Conservation (phyloP, 64 coral and sea anemone genomes). For the Cladopsammia gracilis region DNA sequence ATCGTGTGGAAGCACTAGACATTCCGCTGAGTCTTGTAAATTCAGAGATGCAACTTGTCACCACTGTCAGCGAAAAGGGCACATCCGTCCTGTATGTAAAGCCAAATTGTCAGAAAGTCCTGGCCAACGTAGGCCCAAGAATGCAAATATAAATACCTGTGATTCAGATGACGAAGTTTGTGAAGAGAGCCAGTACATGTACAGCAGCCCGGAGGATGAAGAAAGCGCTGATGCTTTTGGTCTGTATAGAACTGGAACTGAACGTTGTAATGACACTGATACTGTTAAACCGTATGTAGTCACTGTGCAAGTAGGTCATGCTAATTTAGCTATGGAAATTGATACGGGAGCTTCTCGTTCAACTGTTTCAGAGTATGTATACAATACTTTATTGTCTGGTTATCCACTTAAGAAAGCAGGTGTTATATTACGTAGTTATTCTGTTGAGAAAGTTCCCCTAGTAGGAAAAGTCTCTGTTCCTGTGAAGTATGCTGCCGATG, state of each 20-base stretch:
- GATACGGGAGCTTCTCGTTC: slow-evolving; percentile 49
- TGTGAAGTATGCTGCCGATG: neutral
- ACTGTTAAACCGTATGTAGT: slow-evolving; percentile 32
- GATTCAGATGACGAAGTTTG: neutral
- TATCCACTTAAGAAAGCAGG: slow-evolving; percentile 13
- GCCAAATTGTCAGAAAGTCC: slow-evolving; percentile 21
- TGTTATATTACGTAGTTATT: slow-evolving; percentile 44
- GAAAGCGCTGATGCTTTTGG: neutral
- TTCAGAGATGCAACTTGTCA: slow-evolving; percentile 43
- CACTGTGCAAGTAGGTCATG: neutral
- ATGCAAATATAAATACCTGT: neutral
- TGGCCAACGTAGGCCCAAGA: neutral
- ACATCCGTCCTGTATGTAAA: slow-evolving; percentile 19
- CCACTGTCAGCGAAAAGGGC: slow-evolving; percentile 55
- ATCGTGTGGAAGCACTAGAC: too few species aligned
- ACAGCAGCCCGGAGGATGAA: neutral
- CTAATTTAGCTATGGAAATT: slow-evolving; percentile 53
- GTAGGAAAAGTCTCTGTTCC: slow-evolving; percentile 36
- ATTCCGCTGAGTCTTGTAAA: too few species aligned
- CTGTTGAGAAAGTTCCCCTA: slow-evolving; percentile 46
- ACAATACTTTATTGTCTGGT: neutral
- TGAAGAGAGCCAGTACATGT: neutral
- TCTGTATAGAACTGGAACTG: slow-evolving; percentile 61
- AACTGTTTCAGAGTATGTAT: slow-evolving; percentile 37
- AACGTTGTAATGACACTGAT: neutral